A percentile compares a stretch with the other conserved stretches of the same genome.
phyloP scores from a whole-genome alignment of 2,113 vertebrate genomes.

The Xyrauchen texanus region DNA sequence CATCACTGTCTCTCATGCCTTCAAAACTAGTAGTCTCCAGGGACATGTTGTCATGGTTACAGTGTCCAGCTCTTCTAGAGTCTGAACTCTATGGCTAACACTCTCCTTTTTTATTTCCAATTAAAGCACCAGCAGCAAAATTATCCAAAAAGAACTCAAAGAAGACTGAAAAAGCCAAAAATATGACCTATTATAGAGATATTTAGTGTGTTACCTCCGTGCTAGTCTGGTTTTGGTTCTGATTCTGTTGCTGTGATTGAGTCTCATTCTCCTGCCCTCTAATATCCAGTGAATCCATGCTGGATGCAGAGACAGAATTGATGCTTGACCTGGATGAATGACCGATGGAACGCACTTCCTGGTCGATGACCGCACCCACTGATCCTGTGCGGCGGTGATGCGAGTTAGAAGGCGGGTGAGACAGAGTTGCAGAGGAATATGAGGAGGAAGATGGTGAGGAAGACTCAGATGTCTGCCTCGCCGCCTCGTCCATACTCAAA shows the following conservation, averaged over 20 bases:
- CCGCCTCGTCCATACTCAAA: constrained; percentile 97
- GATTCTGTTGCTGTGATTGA: constrained; percentile 52
- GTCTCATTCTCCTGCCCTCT: constrained; percentile 53
- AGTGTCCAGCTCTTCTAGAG: not conserved
- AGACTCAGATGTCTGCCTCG: constrained; percentile 83
- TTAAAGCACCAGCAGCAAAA: not conserved
- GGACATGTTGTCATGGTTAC: not conserved
- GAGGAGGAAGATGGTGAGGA: constrained; percentile 65
- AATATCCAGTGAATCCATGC: constrained; percentile 96
- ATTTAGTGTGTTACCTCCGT: constrained; percentile 81
- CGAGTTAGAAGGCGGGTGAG: constrained; percentile 70
- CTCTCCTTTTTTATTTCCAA: too few relatives aligned
- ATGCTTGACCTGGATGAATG: constrained; percentile 89
- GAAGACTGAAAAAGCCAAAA: too few relatives aligned
- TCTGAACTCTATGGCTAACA: not conserved
- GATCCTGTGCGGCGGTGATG: constrained; percentile 90
- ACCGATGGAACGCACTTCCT: constrained; percentile 82
- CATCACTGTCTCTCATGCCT: not conserved
- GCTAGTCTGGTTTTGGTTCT: constrained; percentile 77
- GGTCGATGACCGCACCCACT: constrained; percentile 88
- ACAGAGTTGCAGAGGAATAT: constrained; percentile 70
- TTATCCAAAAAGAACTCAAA: not conserved
- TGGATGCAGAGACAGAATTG: constrained; percentile 88
- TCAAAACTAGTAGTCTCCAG: not conserved
- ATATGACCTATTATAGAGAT: too few relatives aligned